Evolutionary conservation across 2,888 invertebrate species (phyloP).

Genomic region (Ypsolopha scabrella): DNA sequence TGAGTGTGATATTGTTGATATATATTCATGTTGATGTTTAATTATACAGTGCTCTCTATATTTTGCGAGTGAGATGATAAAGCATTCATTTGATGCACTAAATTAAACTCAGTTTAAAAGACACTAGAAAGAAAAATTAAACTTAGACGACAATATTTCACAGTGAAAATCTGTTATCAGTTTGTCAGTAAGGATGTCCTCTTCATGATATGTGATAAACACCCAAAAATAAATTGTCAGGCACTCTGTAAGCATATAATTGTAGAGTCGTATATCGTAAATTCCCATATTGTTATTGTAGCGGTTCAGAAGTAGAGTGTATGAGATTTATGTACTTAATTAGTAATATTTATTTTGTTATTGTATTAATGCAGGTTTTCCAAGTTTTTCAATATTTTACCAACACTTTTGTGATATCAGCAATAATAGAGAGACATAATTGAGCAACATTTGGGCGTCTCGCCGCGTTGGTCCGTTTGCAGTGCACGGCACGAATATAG

Average conservation of each 20-base stretch:
- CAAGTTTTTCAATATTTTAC: conserved; percentile 37
- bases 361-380: conserved; percentile 54
- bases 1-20: conserved; percentile 49
- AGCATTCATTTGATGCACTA: not conserved
- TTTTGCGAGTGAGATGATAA: not conserved
- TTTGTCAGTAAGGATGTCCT: not conserved
- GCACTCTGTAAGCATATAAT: not conserved
- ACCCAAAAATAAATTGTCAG: not conserved
- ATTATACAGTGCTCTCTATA: conserved; percentile 46
- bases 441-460: conserved; percentile 37
- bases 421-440: conserved; percentile 61
- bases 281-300: conserved; percentile 3
- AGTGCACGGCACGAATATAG: not conserved
- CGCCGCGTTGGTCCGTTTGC: not conserved
- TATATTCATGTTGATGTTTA: conserved; percentile 6
- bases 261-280: not conserved
- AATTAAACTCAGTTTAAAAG: too few relatives aligned
- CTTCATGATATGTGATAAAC: not conserved
- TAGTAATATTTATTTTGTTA: conserved; percentile 61
- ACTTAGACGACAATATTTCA: conserved; percentile 1
- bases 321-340: conserved; percentile 60
- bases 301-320: conserved; percentile 1
- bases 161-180: conserved; percentile 13
- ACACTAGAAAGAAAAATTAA: not conserved
- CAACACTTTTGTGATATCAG: conserved; percentile 64